Percentiles rank a stretch among this genome's conserved stretches.
Evolutionary conservation across 2,113 vertebrate species (phyloP).

Genomic region (Corythornis vintsioides): DNA sequence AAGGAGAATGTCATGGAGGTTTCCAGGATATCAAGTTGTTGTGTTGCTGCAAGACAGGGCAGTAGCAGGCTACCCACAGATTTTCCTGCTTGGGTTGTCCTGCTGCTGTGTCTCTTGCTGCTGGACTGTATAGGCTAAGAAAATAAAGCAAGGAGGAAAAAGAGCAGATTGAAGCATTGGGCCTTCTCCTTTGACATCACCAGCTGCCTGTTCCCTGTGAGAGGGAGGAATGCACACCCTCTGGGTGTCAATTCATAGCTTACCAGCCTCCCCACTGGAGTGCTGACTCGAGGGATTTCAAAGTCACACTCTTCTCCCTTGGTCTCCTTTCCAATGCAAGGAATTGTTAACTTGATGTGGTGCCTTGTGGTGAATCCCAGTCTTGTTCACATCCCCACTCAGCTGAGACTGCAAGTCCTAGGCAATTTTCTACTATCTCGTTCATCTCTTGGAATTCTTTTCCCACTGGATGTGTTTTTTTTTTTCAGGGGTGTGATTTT

Average conservation of each 20-base stretch:
- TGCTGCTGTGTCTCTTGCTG: not conserved
- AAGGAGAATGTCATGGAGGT: not conserved
- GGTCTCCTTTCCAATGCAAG: not conserved
- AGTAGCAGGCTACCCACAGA: not conserved
- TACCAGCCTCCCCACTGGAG: not conserved
- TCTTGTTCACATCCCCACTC: not conserved
- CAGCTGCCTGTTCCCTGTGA: not conserved
- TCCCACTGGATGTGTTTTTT: not conserved
- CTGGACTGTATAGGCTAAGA: not conserved
- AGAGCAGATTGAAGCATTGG: not conserved
- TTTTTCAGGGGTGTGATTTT: slow-evolving; percentile 42
- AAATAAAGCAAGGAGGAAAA: not conserved
- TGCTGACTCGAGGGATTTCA: not conserved
- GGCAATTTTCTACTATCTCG: not conserved
- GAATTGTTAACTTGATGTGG: not conserved
- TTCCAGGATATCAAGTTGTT: not conserved
- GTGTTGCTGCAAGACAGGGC: not conserved
- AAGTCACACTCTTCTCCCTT: not conserved
- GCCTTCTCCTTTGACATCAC: not conserved
- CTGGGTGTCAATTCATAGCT: not conserved
- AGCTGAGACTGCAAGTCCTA: not conserved
- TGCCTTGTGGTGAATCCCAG: not conserved
- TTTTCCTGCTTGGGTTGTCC: not conserved
- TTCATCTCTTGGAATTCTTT: slow-evolving; percentile 3
- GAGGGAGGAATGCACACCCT: not conserved